phyloP scores from a whole-genome alignment of 2,888 invertebrate genomes.

The Melanostoma scalare region DNA sequence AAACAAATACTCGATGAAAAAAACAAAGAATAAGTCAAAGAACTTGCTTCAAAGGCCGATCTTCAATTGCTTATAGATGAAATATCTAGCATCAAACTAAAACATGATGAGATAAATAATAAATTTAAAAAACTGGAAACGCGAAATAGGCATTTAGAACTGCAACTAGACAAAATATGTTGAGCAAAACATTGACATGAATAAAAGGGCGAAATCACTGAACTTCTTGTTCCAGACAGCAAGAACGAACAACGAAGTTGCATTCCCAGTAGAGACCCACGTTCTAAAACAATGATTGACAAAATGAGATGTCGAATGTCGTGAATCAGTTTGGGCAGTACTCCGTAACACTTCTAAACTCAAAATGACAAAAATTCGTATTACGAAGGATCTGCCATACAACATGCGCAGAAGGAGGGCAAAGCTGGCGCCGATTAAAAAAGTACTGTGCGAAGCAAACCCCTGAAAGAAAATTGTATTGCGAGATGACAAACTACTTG shows the following conservation, averaged over 20 bases:
- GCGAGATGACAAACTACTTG: constrained; percentile 5
- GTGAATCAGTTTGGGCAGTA: constrained; percentile 17
- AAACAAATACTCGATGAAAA: too few relatives aligned
- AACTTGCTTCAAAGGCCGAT: too few relatives aligned
- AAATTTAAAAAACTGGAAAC: too few relatives aligned
- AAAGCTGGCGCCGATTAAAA: constrained; percentile 17
- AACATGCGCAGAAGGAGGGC: constrained; percentile 1
- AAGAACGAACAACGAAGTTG: constrained; percentile 2
- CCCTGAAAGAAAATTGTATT: constrained; percentile 1
- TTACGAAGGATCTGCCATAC: constrained; percentile 20
- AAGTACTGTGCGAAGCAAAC: constrained; percentile 7
- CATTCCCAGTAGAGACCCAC: constrained; percentile 3
- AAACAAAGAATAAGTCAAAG: too few relatives aligned
- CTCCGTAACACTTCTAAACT: constrained; percentile 17
- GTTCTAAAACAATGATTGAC: constrained; percentile 2
- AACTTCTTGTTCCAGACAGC: background rate
- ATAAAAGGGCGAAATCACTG: too few relatives aligned
- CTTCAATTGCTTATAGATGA: too few relatives aligned
- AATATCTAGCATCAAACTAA: too few relatives aligned
- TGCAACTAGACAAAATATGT: too few relatives aligned
- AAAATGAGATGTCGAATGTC: constrained; percentile 18
- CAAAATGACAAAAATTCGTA: constrained; percentile 7
- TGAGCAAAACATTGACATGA: too few relatives aligned
- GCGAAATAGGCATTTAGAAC: too few relatives aligned
- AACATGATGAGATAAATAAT: too few relatives aligned